Evolutionary conservation across 2,797 vertebrate species (phyloP).

Genomic region (Poeciliopsis gracilis): DNA sequence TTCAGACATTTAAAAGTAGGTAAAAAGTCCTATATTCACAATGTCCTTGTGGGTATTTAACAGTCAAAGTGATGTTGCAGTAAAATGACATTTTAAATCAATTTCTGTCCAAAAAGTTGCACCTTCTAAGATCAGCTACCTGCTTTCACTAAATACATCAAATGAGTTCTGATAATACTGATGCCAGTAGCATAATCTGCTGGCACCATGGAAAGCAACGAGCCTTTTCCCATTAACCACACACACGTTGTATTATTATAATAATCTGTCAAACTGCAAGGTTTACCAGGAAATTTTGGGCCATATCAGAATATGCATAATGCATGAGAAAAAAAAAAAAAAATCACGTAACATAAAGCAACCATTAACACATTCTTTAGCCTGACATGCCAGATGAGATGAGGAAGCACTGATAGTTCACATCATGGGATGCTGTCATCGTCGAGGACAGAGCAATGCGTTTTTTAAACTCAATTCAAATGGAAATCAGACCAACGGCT

Average conservation of each 20-base stretch:
- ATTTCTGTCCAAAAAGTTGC: no score
- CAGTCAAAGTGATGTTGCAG: no score
- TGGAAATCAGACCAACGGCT: slow-evolving; percentile 33
- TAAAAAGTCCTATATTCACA: no score
- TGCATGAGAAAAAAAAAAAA: neutral
- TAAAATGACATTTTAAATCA: no score
- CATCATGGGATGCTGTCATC: slow-evolving; percentile 18
- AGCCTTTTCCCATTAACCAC: neutral
- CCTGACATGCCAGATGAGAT: slow-evolving; percentile 26
- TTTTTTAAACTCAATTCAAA: slow-evolving; percentile 18
- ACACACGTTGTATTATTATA: neutral
- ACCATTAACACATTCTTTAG: slow-evolving; percentile 35
- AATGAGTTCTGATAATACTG: no score
- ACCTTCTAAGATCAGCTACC: no score
- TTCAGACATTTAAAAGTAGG: no score
- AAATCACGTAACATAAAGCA: neutral
- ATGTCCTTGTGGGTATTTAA: no score
- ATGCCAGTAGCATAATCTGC: neutral
- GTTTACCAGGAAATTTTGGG: neutral
- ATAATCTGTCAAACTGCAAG: neutral
- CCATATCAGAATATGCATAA: neutral
- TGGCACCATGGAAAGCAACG: neutral
- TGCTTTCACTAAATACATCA: no score
- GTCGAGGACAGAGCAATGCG: slow-evolving; percentile 36
- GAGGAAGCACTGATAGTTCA: slow-evolving; percentile 13